Conservation (phyloP, 2,113 vertebrate species). For the Acrocephalus arundinaceus region DNA sequence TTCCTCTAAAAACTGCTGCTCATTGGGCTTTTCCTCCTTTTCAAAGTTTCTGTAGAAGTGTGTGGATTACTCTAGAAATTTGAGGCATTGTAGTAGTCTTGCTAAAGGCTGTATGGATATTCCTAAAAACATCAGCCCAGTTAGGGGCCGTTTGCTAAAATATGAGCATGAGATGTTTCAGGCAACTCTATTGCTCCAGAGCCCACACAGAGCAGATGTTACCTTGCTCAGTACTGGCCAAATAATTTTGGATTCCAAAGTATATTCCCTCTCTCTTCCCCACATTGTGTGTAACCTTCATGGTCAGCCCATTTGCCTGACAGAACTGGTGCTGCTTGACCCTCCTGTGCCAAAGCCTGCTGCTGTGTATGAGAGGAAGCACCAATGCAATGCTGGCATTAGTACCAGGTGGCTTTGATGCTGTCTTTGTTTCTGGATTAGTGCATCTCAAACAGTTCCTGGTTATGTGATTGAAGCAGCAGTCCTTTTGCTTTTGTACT, state of each 20-base stretch:
- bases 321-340: accelerated
- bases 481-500: neutral
- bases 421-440: neutral
- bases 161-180: neutral
- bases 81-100: neutral
- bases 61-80: neutral
- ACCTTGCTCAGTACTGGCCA: conserved; percentile 12
- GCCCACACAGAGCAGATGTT: neutral
- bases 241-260: conserved; percentile 30
- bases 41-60: neutral
- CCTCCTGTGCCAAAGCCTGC: accelerated
- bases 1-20: neutral
- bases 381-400: neutral
- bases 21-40: neutral
- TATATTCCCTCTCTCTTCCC: neutral
- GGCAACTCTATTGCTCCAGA: conserved; percentile 24
- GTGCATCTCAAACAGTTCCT: neutral
- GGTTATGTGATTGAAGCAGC: neutral
- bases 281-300: accelerated
- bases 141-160: neutral
- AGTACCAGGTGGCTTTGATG: neutral
- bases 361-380: neutral
- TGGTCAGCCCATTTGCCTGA: neutral
- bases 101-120: accelerated
- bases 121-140: neutral